These are phyloP conservation scores for Drosophila villosipedis DNA, from an alignment of 2,888 invertebrate genomes.

Conservation along the genomic window DNA sequence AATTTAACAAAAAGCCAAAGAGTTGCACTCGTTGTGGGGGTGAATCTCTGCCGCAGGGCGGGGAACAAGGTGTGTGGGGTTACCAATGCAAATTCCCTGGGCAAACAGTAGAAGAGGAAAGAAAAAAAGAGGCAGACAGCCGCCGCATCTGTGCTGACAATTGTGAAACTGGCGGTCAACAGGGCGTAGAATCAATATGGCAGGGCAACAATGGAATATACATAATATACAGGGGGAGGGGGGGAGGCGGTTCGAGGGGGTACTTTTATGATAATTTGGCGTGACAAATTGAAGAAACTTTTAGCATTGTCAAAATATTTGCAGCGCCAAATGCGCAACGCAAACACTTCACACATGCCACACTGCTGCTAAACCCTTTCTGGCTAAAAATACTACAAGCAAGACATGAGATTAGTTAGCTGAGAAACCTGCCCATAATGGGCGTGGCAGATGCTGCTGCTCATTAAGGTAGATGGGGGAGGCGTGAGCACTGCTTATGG, in stretches of 20 bases:
- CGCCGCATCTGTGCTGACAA: constrained; percentile 58
- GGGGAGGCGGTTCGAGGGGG: neutral
- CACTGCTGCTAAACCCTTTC: constrained; percentile 54
- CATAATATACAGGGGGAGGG: too few species aligned
- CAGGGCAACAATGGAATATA: constrained; percentile 8
- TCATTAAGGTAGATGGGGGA: constrained; percentile 17
- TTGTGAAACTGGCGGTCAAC: constrained; percentile 61
- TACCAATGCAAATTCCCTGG: constrained; percentile 71
- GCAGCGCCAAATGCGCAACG: constrained; percentile 72
- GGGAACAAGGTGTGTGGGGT: neutral
- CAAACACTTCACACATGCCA: constrained; percentile 73
- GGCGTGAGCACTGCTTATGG: constrained; percentile 55
- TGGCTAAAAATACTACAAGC: too few species aligned
- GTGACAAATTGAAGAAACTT: constrained; percentile 63
- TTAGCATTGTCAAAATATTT: constrained; percentile 71
- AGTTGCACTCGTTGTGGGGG: constrained; percentile 56
- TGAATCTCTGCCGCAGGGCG: constrained; percentile 26
- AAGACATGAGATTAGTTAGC: neutral
- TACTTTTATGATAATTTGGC: constrained; percentile 75
- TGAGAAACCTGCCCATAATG: neutral
- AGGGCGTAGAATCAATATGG: constrained; percentile 70
- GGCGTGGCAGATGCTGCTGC: constrained; percentile 27
- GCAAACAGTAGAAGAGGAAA: constrained; percentile 48
- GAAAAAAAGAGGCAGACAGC: constrained; percentile 22
- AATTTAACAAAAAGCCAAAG: constrained; percentile 72